Conservation (phyloP, 30 jellyfish, hydroid and myxozoan species). For the Rhopilema esculentum region DNA sequence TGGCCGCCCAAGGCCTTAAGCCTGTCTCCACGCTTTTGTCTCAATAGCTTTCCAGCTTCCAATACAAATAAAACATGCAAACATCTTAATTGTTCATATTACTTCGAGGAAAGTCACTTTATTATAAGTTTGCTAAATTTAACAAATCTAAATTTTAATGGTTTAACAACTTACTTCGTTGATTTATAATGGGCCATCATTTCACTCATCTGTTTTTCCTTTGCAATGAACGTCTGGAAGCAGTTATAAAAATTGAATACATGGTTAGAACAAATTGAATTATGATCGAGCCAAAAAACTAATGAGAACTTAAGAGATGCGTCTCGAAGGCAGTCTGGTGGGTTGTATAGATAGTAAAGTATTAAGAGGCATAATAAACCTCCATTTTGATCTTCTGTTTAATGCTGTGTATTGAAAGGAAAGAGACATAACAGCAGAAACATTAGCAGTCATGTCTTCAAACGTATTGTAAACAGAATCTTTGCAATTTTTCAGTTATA, state of each 20-base stretch:
- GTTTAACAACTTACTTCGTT: constrained; percentile 46
- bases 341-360: too few species aligned
- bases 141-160: background rate
- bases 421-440: too few species aligned
- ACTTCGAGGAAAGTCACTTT: background rate
- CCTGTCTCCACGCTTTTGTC: background rate
- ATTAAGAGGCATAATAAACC: too few species aligned
- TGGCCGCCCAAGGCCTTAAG: background rate
- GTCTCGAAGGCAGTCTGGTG: too few species aligned
- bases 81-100: background rate
- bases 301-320: too few species aligned
- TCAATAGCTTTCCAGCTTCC: background rate
- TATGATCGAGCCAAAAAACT: too few species aligned
- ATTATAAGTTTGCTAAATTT: background rate
- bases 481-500: too few species aligned
- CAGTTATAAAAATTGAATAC: background rate
- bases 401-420: too few species aligned
- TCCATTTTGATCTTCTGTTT: too few species aligned
- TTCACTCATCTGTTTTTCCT: constrained; percentile 42
- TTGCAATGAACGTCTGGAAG: constrained; percentile 62
- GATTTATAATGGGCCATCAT: constrained; percentile 50
- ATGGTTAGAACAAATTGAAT: too few species aligned
- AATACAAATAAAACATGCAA: background rate
- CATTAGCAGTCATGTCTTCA: too few species aligned
- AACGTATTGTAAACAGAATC: too few species aligned